These are phyloP conservation scores for Cyphomyrus plagiostoma DNA, from an alignment of 2,113 vertebrate genomes.

Conservation along the genomic window DNA sequence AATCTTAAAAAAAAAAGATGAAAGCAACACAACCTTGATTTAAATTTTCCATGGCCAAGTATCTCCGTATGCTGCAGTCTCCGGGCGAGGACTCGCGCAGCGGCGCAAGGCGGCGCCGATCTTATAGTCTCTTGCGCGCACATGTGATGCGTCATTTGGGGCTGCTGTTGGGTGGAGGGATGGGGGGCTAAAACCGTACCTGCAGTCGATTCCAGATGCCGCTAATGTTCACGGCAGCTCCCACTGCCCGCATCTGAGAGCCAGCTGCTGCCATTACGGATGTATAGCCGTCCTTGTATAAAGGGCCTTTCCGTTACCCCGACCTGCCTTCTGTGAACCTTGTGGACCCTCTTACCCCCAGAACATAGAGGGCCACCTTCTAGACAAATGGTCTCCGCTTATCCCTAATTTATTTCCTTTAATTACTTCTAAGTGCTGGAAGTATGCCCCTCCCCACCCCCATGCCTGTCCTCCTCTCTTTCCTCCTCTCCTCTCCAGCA, in stretches of 20 bases:
- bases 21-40: not conserved
- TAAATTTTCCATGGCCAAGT: not conserved
- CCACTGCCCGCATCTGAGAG: not conserved
- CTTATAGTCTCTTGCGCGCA: not conserved
- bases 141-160: not conserved
- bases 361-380: conserved; percentile 5
- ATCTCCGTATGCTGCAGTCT: not conserved
- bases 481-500: not conserved
- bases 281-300: conserved; percentile 25
- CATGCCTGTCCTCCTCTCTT: conserved; percentile 15
- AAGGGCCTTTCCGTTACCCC: conserved; percentile 28
- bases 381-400: not conserved
- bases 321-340: conserved; percentile 15
- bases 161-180: not conserved
- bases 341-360: conserved; percentile 22
- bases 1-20: not conserved
- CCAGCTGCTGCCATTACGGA: conserved; percentile 42
- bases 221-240: not conserved
- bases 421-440: not conserved
- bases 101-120: not conserved
- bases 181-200: not conserved
- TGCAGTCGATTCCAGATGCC: not conserved
- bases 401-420: not conserved
- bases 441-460: not conserved
- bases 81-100: not conserved